These are phyloP conservation scores for Macaria notata DNA, from an alignment of 2,888 invertebrate genomes.

Conservation along the genomic window DNA sequence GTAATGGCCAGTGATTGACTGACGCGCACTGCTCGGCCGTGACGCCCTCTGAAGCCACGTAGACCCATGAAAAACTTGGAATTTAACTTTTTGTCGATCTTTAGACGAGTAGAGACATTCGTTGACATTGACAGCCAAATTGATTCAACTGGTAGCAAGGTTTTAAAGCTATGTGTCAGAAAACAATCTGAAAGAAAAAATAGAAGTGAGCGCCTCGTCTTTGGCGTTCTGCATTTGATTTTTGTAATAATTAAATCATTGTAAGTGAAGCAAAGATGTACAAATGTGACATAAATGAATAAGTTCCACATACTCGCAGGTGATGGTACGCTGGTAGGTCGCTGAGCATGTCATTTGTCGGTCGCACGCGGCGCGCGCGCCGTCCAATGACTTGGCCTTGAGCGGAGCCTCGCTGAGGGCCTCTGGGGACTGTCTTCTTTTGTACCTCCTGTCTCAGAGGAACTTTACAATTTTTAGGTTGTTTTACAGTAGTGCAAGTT, in stretches of 20 bases:
- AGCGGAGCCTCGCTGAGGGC: constrained; percentile 46
- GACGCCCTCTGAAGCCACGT: constrained; percentile 32
- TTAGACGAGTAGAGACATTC: neutral
- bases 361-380: constrained; percentile 38
- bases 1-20: constrained; percentile 34
- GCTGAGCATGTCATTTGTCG: constrained; percentile 44
- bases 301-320: neutral
- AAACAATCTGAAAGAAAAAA: no score
- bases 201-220: no score
- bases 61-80: constrained; percentile 28
- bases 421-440: constrained; percentile 23
- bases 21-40: constrained; percentile 30
- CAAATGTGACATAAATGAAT: constrained; percentile 6
- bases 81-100: constrained; percentile 17
- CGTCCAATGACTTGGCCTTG: constrained; percentile 75
- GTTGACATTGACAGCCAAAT: no score
- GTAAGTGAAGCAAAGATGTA: neutral
- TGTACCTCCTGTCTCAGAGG: no score
- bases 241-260: no score
- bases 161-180: no score
- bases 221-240: no score
- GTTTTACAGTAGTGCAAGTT: no score
- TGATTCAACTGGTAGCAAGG: no score
- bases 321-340: constrained; percentile 5
- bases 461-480: no score